A percentile compares a stretch with the other conserved stretches of the same genome.
Conservation (phyloP, 2,797 vertebrate species). For the Anolis apletophallus region DNA sequence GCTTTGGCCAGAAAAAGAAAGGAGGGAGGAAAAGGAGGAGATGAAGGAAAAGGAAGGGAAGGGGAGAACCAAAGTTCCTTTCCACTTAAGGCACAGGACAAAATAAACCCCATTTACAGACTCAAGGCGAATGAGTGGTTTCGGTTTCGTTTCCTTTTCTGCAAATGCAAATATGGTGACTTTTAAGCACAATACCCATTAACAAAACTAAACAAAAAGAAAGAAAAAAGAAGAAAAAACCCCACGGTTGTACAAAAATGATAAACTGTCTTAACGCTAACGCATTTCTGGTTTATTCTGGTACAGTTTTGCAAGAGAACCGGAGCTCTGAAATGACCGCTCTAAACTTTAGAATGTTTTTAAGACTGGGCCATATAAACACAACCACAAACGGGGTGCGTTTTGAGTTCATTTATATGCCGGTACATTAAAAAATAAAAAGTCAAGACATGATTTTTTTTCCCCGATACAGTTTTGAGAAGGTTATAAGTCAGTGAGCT, state of each 20-base stretch:
- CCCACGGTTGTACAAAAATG: conserved; percentile 89
- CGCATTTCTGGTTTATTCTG: conserved; percentile 81
- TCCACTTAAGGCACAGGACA: conserved; percentile 98
- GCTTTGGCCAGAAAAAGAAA: conserved; percentile 73
- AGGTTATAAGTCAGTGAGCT: conserved; percentile 85
- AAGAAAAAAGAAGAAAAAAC: conserved; percentile 52
- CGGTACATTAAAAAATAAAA: conserved; percentile 81
- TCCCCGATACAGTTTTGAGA: conserved; percentile 79
- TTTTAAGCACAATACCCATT: conserved; percentile 82
- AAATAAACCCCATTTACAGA: conserved; percentile 90
- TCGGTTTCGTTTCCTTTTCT: conserved; percentile 74
- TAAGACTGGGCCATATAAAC: conserved; percentile 73
- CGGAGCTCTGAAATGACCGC: conserved; percentile 75
- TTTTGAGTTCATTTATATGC: conserved; percentile 74
- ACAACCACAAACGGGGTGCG: conserved; percentile 87
- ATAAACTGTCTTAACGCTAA: conserved; percentile 84
- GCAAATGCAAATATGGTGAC: conserved; percentile 84
- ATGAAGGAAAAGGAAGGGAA: background rate
- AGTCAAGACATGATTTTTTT: conserved; percentile 83
- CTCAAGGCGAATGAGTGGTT: conserved; percentile 75
- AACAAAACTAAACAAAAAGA: conserved; percentile 73
- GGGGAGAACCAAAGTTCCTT: conserved; percentile 77
- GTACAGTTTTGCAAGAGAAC: conserved; percentile 78
- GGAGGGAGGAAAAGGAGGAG: background rate
- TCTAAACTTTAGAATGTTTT: conserved; percentile 70